Evolutionary conservation across 2,113 vertebrate genomes (phyloP), one percentile per base, ranked within the genome.

Genomic region (Syngnathus floridae): DNA sequence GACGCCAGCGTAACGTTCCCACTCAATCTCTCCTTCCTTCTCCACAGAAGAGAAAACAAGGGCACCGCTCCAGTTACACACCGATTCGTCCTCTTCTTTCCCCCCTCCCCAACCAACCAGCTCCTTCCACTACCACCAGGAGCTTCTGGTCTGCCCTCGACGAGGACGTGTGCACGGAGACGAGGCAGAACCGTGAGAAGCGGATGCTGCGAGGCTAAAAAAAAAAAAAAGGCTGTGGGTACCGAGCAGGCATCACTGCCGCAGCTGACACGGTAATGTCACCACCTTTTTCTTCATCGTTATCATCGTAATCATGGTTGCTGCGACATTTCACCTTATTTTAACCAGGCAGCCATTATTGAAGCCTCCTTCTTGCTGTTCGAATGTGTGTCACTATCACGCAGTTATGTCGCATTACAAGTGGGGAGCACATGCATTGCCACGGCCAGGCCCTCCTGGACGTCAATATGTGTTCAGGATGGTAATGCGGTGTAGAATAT

Each of bases 191-290:
- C 83, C 80, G 88, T 80, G 86, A 84, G 83, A 79, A 81, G 84
- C 85, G 86, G 89, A 88, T 90, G 89, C 87, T 86, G 84, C 79
- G 86, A 82, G 26, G 13, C 54, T 56, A 35, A 35, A 35, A 35
- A 56, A 35, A 35, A 17, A 31, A 56, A 56, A 22, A 4, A 35
- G 77, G 78, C 72, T 66, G 78, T 78, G 88, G 87, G 84, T 81
- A 89, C 81, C 84, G 84, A 84, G 83, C 80, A 74, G 78, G 84
- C 85, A 84, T 59, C 57, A 21, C 77, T 82, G 70, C 74, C 72
- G 66, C 77, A 78, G 85, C 84, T 76, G 61, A 70, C 82, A 90
- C 84, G 90, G 90, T 92, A 91, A 87, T 73, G 82, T 78, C 70
- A 52, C 66, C 26, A 31, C 26, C 26, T n/a, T 1, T 21, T 41